Conservation (phyloP, 1,140 invertebrate species). For the Mizuhopecten yessoensis region DNA sequence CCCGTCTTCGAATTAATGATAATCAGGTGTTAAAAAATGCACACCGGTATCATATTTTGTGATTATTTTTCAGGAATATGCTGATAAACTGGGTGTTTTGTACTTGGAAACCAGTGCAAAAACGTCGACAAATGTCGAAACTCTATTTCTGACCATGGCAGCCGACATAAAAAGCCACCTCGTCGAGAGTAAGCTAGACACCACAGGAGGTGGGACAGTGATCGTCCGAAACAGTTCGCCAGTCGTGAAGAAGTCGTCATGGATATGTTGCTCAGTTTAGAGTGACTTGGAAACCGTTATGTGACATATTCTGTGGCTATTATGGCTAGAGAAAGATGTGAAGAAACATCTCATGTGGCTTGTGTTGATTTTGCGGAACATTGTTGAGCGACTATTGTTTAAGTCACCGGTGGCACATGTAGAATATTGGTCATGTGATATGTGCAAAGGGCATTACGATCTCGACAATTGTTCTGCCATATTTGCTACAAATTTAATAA, state of each 20-base stretch:
- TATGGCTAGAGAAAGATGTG: too few species aligned
- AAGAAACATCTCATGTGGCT: too few species aligned
- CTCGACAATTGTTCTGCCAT: too few species aligned
- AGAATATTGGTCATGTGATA: too few species aligned
- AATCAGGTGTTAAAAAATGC: too few species aligned
- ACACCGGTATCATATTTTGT: background rate
- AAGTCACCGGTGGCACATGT: too few species aligned
- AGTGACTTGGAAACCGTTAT: background rate
- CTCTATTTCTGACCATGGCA: background rate
- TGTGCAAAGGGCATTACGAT: too few species aligned
- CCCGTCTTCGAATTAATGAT: too few species aligned
- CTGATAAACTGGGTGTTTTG: background rate
- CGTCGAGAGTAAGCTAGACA: background rate
- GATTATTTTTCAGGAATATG: constrained; percentile 22
- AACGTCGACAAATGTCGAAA: background rate
- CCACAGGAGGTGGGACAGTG: background rate
- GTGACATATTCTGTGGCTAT: background rate
- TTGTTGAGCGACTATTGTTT: too few species aligned
- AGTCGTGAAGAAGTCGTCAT: background rate
- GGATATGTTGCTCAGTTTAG: background rate
- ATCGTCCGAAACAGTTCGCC: background rate
- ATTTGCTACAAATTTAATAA: too few species aligned
- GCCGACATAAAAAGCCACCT: background rate
- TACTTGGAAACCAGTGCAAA: background rate
- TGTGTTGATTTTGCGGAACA: too few species aligned